A percentile compares a stretch with the other conserved stretches of the same genome.
Evolutionary conservation across 2,888 invertebrate species (phyloP).

Genomic region (Drosophila paranaensis): DNA sequence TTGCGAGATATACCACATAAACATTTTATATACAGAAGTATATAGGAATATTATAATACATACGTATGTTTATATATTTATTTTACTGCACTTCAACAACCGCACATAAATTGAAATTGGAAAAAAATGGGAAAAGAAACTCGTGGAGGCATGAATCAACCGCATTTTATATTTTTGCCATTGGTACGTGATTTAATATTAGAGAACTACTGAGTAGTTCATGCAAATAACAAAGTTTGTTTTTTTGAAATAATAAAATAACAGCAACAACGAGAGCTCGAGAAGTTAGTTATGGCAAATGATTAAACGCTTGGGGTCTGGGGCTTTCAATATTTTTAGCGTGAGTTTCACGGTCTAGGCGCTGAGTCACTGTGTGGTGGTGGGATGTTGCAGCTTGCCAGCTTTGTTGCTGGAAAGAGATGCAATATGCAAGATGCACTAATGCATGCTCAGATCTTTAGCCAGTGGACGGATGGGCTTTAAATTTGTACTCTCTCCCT

Average conservation of each 20-base stretch:
- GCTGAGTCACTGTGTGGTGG: slow-evolving; percentile 34
- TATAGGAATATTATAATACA: slow-evolving; percentile 5
- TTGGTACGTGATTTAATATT: slow-evolving; percentile 62
- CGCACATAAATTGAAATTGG: slow-evolving; percentile 16
- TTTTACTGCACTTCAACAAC: slow-evolving; percentile 21
- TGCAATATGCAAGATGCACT: background rate
- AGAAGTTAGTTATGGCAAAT: slow-evolving; percentile 31
- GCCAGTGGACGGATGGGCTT: slow-evolving; percentile 30
- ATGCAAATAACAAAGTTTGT: slow-evolving; percentile 26
- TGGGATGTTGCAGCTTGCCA: background rate
- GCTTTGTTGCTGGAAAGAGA: background rate
- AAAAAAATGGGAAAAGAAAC: slow-evolving; percentile 30
- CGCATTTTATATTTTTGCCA: slow-evolving; percentile 9
- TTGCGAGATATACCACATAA: slow-evolving; percentile 24
- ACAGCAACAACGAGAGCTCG: slow-evolving; percentile 3
- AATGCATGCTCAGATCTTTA: slow-evolving; percentile 10
- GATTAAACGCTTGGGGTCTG: slow-evolving; percentile 31
- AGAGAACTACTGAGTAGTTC: slow-evolving; percentile 22
- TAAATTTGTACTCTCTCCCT: slow-evolving; percentile 14
- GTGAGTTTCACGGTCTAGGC: slow-evolving; percentile 22
- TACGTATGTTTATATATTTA: slow-evolving; percentile 1
- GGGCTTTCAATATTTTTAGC: slow-evolving; percentile 27
- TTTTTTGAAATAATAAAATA: slow-evolving; percentile 13
- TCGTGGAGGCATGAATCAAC: slow-evolving; percentile 53
- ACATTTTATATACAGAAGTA: slow-evolving; percentile 9